Base-by-base conservation (phyloP, 2,888 invertebrate genomes). In the Beris chalybata region DNA sequence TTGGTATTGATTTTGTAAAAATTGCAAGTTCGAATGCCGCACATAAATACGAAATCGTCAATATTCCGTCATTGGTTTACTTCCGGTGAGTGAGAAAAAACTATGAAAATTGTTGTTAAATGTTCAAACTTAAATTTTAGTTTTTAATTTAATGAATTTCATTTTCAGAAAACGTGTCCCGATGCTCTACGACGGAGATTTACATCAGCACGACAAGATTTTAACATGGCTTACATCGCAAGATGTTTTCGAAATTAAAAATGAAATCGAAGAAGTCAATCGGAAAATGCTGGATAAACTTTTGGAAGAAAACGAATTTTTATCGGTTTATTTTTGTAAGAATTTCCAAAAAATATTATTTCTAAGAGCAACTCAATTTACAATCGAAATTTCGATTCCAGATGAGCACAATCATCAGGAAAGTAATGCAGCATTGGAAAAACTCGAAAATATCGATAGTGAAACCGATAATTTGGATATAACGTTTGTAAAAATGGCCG, bases 181-280 rank as follows among this genome's bases (percentile, higher is more conserved):
- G 0, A 88, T 94, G 79, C 83, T 93, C 5, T 95, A 93, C 77
- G 95, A 95, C 73, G 94, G 95, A 5, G 95, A 95, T 77, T 81
- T 95, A 45, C 89, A 88, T 70, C 94, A 95, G 79, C 91, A 91
- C 45, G 93, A 93, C 61, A 89, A 88, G 77, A 87, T 95, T 29
- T 82, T 95, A 5, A 87, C 89, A 70, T 95, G 95, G 95, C 82
- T 95, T 50, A 95, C 95, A 31, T 94, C 94, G 56, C 95, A 95
- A 76, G 95, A 95, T 77, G 93, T 95, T 64, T 95, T 95, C 82
- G 95, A 95, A 82, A 90, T 95, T 64, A 95, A 94, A 83, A 95
- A 95, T 77, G 95, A 95, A 85, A 97, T 97, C 76, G 96, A 96
- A 79, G 96, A 97, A 79, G 97, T 97, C 7, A 96, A 97, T 80